phyloP scores from a whole-genome alignment of 1,140 invertebrate genomes.

The Zaprionus gabonicus region DNA sequence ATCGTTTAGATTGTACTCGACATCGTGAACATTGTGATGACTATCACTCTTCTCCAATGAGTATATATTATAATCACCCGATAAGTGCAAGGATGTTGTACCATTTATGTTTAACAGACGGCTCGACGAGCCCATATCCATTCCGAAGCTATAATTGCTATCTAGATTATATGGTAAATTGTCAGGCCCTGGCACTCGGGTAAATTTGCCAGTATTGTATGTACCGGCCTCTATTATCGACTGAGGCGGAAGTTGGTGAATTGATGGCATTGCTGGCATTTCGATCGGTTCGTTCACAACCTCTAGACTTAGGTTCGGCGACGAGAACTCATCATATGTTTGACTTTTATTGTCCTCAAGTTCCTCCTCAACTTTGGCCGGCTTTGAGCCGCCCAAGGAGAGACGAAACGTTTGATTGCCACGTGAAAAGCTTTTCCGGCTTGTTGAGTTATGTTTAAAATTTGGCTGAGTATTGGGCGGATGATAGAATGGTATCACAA shows the following conservation, averaged over 20 bases:
- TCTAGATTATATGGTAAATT: constrained; percentile 43
- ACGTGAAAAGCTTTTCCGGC: constrained; percentile 89
- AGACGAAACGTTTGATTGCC: constrained; percentile 81
- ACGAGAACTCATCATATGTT: constrained; percentile 65
- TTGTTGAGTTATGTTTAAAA: constrained; percentile 87
- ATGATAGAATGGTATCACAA: constrained; percentile 80
- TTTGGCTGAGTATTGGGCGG: constrained; percentile 65
- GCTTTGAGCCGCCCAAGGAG: constrained; percentile 68
- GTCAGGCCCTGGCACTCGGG: constrained; percentile 30
- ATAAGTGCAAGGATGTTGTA: constrained; percentile 67
- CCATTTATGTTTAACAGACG: constrained; percentile 54
- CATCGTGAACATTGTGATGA: constrained; percentile 45
- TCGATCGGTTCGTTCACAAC: constrained; percentile 71
- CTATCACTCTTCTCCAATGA: constrained; percentile 52
- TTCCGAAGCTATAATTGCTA: constrained; percentile 47
- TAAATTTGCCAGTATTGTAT: constrained; percentile 43
- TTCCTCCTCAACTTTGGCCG: constrained; percentile 69
- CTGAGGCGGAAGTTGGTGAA: constrained; percentile 29
- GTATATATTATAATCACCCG: constrained; percentile 66
- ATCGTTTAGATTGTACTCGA: constrained; percentile 74
- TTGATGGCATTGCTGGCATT: constrained; percentile 56
- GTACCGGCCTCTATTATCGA: constrained; percentile 10
- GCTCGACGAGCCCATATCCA: constrained; percentile 46
- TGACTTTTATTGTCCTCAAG: constrained; percentile 67
- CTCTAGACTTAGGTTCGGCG: constrained; percentile 75